Evolutionary conservation across 2,113 vertebrate genomes (phyloP), one percentile per base, ranked within the genome.

Genomic region (Chaetodon trifascialis): DNA sequence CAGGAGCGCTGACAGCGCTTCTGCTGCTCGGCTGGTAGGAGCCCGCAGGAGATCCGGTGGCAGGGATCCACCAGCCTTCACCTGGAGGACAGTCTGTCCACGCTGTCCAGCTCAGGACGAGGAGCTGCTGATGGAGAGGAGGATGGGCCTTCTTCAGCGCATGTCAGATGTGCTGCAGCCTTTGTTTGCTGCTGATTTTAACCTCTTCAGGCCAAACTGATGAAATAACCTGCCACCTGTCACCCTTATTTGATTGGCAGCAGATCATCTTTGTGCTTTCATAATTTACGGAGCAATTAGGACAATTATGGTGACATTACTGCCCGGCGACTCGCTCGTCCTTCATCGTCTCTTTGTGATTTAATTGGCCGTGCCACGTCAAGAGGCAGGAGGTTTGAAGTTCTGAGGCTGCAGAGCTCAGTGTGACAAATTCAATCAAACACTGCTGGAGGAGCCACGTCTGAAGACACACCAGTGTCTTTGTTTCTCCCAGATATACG

Each of bases 291-390:
- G 58, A 36, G 68, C 52, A 75, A 68, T 81, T 81, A 78, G 34
- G 76, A 71, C 76, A 47, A 58, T 30, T 38, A 4, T 70, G 69
- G 72, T 75, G 79, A 86, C 80, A 81, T 65, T 79, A 87, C 30
- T 30, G 78, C 78, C 77, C 21, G 66, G 60, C 52, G 25, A 56
- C 79, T 73, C 55, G 4, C 73, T 68, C n/a, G 76, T 84, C 79
- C 79, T 82, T 73, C 66, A 51, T 46, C 56, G 25, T 77, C 58
- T 82, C 75, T 73, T 44, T 82, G 59, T 80, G 82, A 82, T 84
- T 84, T 82, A 25, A 82, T 82, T 79, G 71, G 82, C 23, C 2
- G 2, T 64, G 56, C 17, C 81, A 42, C 68, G 81, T 86, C 70
- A 52, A 38, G 77, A 86, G 77, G 65, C 77, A 5, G 10, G 75